Conservation (phyloP, 1,140 invertebrate species). For the Drosophila eugracilis region DNA sequence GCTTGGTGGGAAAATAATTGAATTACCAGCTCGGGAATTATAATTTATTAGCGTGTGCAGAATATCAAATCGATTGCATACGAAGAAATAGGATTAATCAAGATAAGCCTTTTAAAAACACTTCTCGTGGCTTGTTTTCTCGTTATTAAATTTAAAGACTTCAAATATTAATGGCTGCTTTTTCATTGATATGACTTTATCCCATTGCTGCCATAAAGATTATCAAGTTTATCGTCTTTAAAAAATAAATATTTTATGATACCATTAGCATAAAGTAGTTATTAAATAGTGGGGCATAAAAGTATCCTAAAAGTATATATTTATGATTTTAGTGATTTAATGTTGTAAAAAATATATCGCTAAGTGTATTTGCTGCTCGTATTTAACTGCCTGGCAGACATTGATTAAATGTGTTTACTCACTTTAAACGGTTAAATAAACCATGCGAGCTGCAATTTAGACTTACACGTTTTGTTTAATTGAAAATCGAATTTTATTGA, state of each 20-base stretch:
- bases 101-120: too few relatives aligned
- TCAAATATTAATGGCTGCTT: background rate
- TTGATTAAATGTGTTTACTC: slow-evolving; percentile 7
- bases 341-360: too few relatives aligned
- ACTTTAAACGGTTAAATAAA: background rate
- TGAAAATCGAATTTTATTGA: background rate
- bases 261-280: too few relatives aligned
- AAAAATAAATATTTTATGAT: background rate
- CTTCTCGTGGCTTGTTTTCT: background rate
- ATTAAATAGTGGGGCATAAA: too few relatives aligned
- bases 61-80: slow-evolving; percentile 67
- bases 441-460: background rate
- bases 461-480: background rate
- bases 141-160: background rate
- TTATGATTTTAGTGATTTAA: too few relatives aligned
- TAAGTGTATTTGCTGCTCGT: background rate
- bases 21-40: slow-evolving; percentile 38
- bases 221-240: background rate
- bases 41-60: slow-evolving; percentile 67
- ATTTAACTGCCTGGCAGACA: background rate
- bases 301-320: too few relatives aligned
- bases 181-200: background rate
- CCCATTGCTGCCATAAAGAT: background rate
- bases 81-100: background rate
- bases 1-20: slow-evolving; percentile 26